Evolutionary conservation across 2,797 vertebrate species (phyloP).

Genomic region (Silurus lanzhouensis): DNA sequence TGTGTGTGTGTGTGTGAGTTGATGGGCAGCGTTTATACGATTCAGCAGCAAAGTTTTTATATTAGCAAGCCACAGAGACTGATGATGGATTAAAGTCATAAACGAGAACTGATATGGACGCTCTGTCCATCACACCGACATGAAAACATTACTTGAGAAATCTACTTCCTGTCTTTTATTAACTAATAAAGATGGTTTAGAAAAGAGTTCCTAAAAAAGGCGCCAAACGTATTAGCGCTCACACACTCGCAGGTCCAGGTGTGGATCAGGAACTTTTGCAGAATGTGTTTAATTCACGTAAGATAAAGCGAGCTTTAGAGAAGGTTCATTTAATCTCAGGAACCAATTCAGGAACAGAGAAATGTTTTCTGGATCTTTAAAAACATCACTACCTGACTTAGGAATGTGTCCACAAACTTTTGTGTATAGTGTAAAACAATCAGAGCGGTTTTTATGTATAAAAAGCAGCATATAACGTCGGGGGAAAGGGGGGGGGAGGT

Average conservation of each 20-base stretch:
- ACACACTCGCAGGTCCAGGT: neutral
- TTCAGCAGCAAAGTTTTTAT: no score
- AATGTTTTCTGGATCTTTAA: neutral
- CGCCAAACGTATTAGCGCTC: neutral
- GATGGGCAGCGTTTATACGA: neutral
- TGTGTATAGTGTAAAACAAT: no score
- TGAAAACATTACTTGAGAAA: neutral
- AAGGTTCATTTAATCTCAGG: neutral
- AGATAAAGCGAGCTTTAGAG: neutral
- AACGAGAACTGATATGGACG: neutral
- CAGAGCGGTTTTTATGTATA: no score
- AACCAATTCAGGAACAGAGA: neutral
- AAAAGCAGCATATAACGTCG: no score
- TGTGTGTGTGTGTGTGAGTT: no score
- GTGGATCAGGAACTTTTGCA: neutral
- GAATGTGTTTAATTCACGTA: neutral
- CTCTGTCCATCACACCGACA: neutral
- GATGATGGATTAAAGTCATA: conserved; percentile 3
- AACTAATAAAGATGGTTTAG: neutral
- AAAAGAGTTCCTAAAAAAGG: neutral
- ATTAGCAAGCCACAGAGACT: neutral
- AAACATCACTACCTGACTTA: neutral
- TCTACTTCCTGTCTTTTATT: neutral
- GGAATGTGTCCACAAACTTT: no score
- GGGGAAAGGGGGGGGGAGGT: neutral